Percentiles rank a stretch among this genome's conserved stretches.
Evolutionary conservation across 2,113 vertebrate species (phyloP).

Genomic region (Urocynchramus pylzowi): DNA sequence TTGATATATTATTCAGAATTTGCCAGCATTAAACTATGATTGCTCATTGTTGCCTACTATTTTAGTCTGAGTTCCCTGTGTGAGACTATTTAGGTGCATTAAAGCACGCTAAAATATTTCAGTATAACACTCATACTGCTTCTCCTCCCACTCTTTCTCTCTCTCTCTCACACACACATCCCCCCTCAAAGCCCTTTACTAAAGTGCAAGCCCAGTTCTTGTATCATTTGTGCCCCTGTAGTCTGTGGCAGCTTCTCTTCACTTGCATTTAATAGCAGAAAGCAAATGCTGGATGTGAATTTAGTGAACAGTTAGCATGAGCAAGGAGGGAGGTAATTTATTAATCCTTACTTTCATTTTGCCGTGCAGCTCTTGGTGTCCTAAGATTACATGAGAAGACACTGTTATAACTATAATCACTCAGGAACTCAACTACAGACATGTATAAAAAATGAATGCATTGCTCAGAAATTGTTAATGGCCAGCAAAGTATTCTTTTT

Average conservation of each 20-base stretch:
- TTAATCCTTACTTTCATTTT: constrained; percentile 46
- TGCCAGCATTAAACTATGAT: background rate
- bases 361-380: constrained; percentile 17
- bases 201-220: background rate
- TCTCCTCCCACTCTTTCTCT: background rate
- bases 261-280: background rate
- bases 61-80: background rate
- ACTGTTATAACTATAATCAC: constrained; percentile 43
- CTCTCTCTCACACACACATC: background rate
- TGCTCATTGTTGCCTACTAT: background rate
- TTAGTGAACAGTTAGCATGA: background rate
- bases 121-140: background rate
- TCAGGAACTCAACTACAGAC: constrained; percentile 36
- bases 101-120: background rate
- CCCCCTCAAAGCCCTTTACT: background rate
- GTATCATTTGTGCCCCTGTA: background rate
- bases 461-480: constrained; percentile 2
- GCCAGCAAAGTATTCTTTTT: background rate
- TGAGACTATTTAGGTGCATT: background rate
- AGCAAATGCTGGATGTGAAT: background rate
- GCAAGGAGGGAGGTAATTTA: constrained; percentile 34
- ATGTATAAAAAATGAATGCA: constrained; percentile 6
- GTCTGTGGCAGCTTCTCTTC: background rate
- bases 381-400: constrained; percentile 45
- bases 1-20: background rate